These are phyloP conservation scores for Cheilosia soror DNA, from an alignment of 2,888 invertebrate species.

Conservation along the genomic window DNA sequence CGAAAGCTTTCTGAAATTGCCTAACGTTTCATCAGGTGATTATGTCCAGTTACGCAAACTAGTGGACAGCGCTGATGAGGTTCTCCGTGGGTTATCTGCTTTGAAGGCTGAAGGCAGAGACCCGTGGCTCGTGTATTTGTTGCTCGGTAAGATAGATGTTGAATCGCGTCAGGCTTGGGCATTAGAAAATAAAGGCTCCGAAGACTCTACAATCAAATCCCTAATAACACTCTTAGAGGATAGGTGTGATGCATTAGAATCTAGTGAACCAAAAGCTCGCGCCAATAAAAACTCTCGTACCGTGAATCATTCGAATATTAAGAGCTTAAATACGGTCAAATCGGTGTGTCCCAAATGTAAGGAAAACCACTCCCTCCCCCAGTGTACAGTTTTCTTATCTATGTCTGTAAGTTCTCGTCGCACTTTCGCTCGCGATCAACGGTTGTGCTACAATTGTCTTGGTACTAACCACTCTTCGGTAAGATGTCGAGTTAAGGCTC, in stretches of 20 bases:
- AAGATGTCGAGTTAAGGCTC: constrained; percentile 20
- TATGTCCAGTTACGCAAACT: not conserved
- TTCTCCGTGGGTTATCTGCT: not conserved
- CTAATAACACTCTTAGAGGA: not conserved
- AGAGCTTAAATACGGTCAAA: no score
- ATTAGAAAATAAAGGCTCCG: not conserved
- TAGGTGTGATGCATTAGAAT: not conserved
- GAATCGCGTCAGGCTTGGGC: not conserved
- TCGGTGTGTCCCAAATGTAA: not conserved
- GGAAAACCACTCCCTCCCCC: not conserved
- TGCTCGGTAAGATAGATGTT: not conserved
- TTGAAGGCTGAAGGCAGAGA: not conserved
- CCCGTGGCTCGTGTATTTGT: constrained; percentile 4
- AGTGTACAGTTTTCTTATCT: not conserved
- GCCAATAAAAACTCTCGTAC: no score
- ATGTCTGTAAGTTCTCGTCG: not conserved
- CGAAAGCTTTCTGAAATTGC: not conserved
- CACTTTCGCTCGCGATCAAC: not conserved
- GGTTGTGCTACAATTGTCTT: constrained; percentile 17
- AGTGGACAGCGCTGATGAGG: not conserved
- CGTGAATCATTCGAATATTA: no score
- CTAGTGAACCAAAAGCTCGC: not conserved
- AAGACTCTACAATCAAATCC: not conserved
- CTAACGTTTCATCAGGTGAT: not conserved
- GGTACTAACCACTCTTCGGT: constrained; percentile 29